Percentiles rank a stretch among this genome's conserved stretches.
phyloP scores from a whole-genome alignment of 2,113 vertebrate species.

The Climacteris rufus region DNA sequence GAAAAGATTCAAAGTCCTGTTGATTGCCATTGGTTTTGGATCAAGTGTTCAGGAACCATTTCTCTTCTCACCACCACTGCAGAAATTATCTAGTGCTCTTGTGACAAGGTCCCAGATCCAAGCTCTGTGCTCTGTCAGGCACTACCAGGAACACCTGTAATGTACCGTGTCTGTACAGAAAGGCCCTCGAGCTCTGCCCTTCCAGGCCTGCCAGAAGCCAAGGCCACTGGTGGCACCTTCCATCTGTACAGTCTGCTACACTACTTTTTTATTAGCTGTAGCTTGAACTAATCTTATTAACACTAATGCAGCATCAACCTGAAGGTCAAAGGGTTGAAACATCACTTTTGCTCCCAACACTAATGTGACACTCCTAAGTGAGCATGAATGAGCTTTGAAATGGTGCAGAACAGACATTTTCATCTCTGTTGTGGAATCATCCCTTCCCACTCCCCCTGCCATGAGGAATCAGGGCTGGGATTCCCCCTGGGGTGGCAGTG shows the following conservation, averaged over 20 bases:
- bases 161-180: rapidly evolving
- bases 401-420: not conserved
- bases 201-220: not conserved
- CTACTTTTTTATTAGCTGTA: not conserved
- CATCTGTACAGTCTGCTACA: not conserved
- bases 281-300: not conserved
- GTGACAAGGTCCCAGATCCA: not conserved
- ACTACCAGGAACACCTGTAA: not conserved
- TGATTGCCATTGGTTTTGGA: not conserved
- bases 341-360: not conserved
- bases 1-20: not conserved
- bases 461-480: not conserved
- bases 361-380: not conserved
- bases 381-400: not conserved
- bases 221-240: not conserved
- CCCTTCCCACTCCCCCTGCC: not conserved
- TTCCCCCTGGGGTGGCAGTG: conserved; percentile 29
- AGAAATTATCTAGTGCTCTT: not conserved
- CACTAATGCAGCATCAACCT: not conserved
- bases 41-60: not conserved
- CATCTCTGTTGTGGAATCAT: not conserved
- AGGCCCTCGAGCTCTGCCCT: not conserved
- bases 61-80: not conserved
- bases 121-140: not conserved
- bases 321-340: not conserved